Percentiles rank a stretch among this genome's conserved stretches.
Evolutionary conservation across 1,140 invertebrate genomes (phyloP).

Genomic region (Drosophila punjabiensis): DNA sequence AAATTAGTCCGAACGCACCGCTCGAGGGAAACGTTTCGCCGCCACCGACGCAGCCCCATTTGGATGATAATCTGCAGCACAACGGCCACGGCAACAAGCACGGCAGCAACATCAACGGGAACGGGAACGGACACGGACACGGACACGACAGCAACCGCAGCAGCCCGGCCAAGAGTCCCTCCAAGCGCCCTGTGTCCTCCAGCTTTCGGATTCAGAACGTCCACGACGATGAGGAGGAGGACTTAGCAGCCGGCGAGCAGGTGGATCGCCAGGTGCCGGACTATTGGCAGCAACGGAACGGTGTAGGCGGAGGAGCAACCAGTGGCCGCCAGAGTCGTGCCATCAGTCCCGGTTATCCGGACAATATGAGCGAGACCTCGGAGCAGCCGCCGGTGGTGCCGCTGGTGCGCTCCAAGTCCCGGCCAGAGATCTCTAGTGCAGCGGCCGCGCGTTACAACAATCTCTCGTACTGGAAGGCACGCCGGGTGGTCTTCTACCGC

Average conservation of each 20-base stretch:
- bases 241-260: slow-evolving; percentile 57
- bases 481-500: slow-evolving; percentile 95
- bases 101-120: slow-evolving; percentile 28
- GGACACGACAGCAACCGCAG: slow-evolving; percentile 60
- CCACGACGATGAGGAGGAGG: slow-evolving; percentile 69
- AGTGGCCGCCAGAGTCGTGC: slow-evolving; percentile 72
- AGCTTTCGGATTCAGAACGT: slow-evolving; percentile 68
- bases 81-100: slow-evolving; percentile 49
- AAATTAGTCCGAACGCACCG: slow-evolving; percentile 85
- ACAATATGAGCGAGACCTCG: slow-evolving; percentile 85
- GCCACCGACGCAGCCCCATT: slow-evolving; percentile 67
- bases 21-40: slow-evolving; percentile 84
- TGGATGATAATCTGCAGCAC: slow-evolving; percentile 72
- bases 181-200: slow-evolving; percentile 43
- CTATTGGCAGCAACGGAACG: slow-evolving; percentile 80
- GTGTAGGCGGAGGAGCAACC: slow-evolving; percentile 17
- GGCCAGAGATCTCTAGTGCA: slow-evolving; percentile 81
- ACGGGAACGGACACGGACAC: slow-evolving; percentile 19
- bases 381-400: slow-evolving; percentile 83
- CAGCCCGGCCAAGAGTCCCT: slow-evolving; percentile 66
- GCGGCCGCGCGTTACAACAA: slow-evolving; percentile 90
- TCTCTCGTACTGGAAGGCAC: slow-evolving; percentile 94
- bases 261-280: slow-evolving; percentile 60
- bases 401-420: slow-evolving; percentile 81
- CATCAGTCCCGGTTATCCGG: slow-evolving; percentile 72